phyloP scores from a whole-genome alignment of 1,140 invertebrate species.

The Brachionus koreanus region DNA sequence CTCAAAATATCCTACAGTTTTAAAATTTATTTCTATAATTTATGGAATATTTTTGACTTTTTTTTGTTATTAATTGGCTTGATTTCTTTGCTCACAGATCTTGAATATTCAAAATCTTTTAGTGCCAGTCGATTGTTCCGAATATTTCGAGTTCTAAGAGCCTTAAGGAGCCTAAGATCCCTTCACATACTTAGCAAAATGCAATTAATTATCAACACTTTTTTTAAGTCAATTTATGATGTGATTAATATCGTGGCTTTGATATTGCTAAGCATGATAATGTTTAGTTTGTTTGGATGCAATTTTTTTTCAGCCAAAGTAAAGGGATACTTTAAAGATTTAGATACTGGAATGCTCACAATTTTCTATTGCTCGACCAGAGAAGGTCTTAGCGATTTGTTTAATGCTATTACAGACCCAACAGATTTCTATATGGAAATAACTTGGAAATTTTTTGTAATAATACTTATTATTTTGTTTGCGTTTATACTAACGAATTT shows the following conservation, averaged over 20 bases:
- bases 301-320: conserved; percentile 22
- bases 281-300: conserved; percentile 23
- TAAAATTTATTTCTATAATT: conserved; percentile 26
- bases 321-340: conserved; percentile 10
- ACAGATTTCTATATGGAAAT: conserved; percentile 2
- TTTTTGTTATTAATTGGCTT: conserved; percentile 15
- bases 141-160: conserved; percentile 15
- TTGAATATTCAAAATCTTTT: conserved; percentile 23
- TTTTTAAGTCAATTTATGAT: conserved; percentile 28
- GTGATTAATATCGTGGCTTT: background rate
- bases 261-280: background rate
- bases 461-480: conserved; percentile 12
- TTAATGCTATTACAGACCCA: background rate
- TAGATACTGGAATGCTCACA: conserved; percentile 8
- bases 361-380: conserved; percentile 18
- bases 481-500: conserved; percentile 26
- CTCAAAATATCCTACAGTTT: conserved; percentile 20
- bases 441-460: conserved; percentile 17
- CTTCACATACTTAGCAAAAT: conserved; percentile 4
- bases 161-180: background rate
- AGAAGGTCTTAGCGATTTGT: background rate
- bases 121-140: conserved; percentile 10
- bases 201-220: conserved; percentile 19
- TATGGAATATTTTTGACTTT: conserved; percentile 28
- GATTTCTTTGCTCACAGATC: background rate